Percentiles rank a stretch among this genome's conserved stretches.
These are phyloP conservation scores for Parambassis ranga DNA, from an alignment of 2,797 vertebrate species.

Conservation along the genomic window DNA sequence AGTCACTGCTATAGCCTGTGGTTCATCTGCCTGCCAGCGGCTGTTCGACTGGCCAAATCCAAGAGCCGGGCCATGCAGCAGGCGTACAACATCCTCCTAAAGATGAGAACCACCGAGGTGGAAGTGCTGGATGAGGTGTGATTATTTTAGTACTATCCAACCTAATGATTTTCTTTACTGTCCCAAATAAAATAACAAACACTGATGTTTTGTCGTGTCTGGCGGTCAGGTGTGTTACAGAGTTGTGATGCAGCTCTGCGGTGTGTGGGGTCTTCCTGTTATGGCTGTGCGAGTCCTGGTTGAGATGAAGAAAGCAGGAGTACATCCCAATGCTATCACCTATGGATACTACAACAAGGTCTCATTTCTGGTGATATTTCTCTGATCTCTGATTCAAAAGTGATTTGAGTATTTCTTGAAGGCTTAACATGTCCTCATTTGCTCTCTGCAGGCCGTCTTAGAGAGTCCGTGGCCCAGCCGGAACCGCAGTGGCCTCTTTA, in stretches of 20 bases:
- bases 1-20: slow-evolving; percentile 97
- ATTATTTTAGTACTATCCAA: too few relatives aligned
- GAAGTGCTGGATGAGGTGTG: slow-evolving; percentile 94
- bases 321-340: slow-evolving; percentile 96
- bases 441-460: slow-evolving; percentile 85
- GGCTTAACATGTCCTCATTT: background rate
- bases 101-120: slow-evolving; percentile 93
- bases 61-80: slow-evolving; percentile 92
- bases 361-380: rapidly evolving
- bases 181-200: too few relatives aligned
- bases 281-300: slow-evolving; percentile 94
- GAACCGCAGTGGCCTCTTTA: slow-evolving; percentile 92
- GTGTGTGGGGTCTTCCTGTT: slow-evolving; percentile 92
- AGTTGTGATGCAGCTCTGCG: slow-evolving; percentile 97
- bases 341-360: slow-evolving; percentile 92
- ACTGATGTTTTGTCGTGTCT: background rate
- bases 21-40: slow-evolving; percentile 97
- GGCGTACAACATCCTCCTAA: slow-evolving; percentile 89
- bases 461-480: slow-evolving; percentile 95
- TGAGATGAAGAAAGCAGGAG: slow-evolving; percentile 96
- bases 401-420: background rate
- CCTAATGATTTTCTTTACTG: too few relatives aligned
- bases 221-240: slow-evolving; percentile 92
- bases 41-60: slow-evolving; percentile 85
- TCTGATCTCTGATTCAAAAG: rapidly evolving